Evolutionary conservation across 2,888 invertebrate species (phyloP).

Genomic region (Campoplex nolae): DNA sequence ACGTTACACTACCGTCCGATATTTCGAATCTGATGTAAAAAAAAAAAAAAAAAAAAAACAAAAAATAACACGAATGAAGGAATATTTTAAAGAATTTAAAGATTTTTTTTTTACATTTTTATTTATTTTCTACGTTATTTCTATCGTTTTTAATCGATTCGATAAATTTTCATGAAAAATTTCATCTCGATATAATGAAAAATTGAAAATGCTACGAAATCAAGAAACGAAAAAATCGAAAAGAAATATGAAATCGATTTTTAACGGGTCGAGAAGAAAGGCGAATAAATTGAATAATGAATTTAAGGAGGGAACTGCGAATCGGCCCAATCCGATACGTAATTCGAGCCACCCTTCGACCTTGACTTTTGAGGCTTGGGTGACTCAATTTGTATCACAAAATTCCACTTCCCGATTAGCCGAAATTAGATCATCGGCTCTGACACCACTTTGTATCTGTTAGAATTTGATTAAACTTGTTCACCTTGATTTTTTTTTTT

Average conservation of each 20-base stretch:
- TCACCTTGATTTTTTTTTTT: not conserved
- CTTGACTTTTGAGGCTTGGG: conserved; percentile 39
- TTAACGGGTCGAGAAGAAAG: not conserved
- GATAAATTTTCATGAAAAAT: not conserved
- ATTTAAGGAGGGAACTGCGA: conserved; percentile 23
- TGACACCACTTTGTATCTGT: not conserved
- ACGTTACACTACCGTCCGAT: conserved; percentile 90
- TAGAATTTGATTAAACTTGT: not conserved
- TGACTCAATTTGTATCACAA: conserved; percentile 24
- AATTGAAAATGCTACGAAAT: not conserved
- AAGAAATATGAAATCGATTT: not conserved
- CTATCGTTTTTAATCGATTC: not conserved
- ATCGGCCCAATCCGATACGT: not conserved
- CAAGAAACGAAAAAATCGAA: not conserved
- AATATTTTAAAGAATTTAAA: no score
- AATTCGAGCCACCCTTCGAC: conserved; percentile 20
- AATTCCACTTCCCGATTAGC: conserved; percentile 60
- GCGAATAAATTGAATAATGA: conserved; percentile 30
- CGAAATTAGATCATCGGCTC: conserved; percentile 43
- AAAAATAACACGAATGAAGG: conserved; percentile 8
- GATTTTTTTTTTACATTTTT: not conserved
- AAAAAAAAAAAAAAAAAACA: not conserved
- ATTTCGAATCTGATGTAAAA: conserved; percentile 89
- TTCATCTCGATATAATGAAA: not conserved
- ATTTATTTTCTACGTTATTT: not conserved